Evolutionary conservation across 1,140 invertebrate species (phyloP).

Genomic region (Brachionus asplanchnoidis): DNA sequence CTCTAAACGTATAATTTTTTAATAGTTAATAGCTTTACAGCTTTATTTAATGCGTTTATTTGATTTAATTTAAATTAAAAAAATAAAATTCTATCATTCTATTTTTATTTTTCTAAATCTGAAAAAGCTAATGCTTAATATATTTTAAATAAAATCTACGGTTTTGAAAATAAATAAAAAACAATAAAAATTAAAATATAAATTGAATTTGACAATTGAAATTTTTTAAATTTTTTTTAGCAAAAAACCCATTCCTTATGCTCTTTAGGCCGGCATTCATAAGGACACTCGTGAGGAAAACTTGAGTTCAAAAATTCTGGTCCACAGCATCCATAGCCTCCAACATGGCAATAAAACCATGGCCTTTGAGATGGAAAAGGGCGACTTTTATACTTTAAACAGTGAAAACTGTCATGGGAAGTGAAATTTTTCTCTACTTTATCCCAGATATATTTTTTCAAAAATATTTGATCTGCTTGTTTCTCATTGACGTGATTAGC

Average conservation of each 20-base stretch:
- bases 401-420: slow-evolving; percentile 19
- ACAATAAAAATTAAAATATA: not conserved
- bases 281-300: slow-evolving; percentile 20
- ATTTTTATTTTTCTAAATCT: too few relatives aligned
- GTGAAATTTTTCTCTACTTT: not conserved
- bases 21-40: too few relatives aligned
- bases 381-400: not conserved
- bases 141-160: too few relatives aligned
- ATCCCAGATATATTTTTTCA: not conserved
- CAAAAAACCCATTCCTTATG: slow-evolving; percentile 22
- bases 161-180: not conserved
- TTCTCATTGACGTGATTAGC: not conserved
- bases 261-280: not conserved
- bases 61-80: too few relatives aligned
- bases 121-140: too few relatives aligned
- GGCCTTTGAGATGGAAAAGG: slow-evolving; percentile 22
- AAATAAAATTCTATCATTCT: too few relatives aligned
- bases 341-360: slow-evolving; percentile 11
- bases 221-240: not conserved
- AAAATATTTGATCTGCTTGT: slow-evolving; percentile 37
- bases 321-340: slow-evolving; percentile 16
- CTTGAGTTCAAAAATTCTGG: not conserved
- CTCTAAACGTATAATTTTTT: too few relatives aligned
- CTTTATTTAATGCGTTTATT: too few relatives aligned
- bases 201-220: not conserved